Base-by-base conservation (phyloP, 2,797 vertebrate genomes). In the Acanthis flammea region DNA sequence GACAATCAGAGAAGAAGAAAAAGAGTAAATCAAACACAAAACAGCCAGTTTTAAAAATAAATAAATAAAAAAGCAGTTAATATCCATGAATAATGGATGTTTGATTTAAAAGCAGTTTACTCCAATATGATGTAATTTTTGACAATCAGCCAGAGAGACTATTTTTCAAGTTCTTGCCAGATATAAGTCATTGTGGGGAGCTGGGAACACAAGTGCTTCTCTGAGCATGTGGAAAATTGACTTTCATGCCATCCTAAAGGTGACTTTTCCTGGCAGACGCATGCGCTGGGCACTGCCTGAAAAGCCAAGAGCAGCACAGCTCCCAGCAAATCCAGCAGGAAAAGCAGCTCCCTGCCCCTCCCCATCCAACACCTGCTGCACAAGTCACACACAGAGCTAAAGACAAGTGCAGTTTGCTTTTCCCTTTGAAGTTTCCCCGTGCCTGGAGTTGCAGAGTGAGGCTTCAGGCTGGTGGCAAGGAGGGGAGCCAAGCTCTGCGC, bases 81-180 rank as follows among this genome's bases (percentile, higher is more conserved):
- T 98, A 98, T 97, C 96, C 97, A 98, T 98, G 98, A 98, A 98
- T 98, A 98, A 98, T 98, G 97, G 98, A 98, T 98, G 98, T 90
- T 97, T 97, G 98, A 97, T 98, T 98, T 98, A 98, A 98, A 98
- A 98, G 98, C 98, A 97, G 98, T 98, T 98, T 98, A 98, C 97
- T 98, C 97, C 91, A 76, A 98, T 98, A 99, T 99, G 99, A 99
- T 98, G 99, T 99, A 98, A 99, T 98, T 97, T 97, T 99, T 98
- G 98, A 99, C 98, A 97, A 97, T 93, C 92, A 98, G 99, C 99
- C 99, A 99, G 98, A 97, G 97, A 98, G 98, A 98, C 98, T 98
- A 98, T 98, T 98, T 98, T 98, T 97, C 97, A 97, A 97, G 97
- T 98, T 98, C 96, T 92, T 97, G 98, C 98, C 98, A 98, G 98